phyloP scores from a whole-genome alignment of 2,888 invertebrate genomes.

The Oxystoma pomonae region DNA sequence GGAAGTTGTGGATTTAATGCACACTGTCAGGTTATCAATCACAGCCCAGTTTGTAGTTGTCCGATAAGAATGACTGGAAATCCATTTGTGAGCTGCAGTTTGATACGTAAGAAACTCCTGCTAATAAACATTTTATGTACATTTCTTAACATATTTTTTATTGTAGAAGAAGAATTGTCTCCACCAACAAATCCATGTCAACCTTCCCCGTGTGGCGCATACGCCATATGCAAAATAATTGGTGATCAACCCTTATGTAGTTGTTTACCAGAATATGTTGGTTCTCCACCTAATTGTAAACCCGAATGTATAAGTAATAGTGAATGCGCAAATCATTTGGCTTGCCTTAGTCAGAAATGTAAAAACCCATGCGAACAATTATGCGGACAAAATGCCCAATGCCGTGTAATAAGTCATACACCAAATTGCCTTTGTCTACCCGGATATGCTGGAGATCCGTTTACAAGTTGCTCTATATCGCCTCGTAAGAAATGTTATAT shows the following conservation, averaged over 20 bases:
- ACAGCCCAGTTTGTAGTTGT: conserved; percentile 57
- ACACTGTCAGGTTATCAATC: conserved; percentile 55
- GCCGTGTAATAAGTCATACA: conserved; percentile 69
- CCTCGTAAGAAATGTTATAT: conserved; percentile 25
- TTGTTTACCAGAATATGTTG: conserved; percentile 58
- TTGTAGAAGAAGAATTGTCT: conserved; percentile 29
- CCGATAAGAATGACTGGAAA: conserved; percentile 54
- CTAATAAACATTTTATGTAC: too few species aligned
- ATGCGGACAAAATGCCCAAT: conserved; percentile 70
- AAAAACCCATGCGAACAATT: conserved; percentile 69
- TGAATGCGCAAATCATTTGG: conserved; percentile 65
- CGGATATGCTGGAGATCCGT: conserved; percentile 60
- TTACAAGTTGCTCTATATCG: conserved; percentile 53
- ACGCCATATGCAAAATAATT: conserved; percentile 52
- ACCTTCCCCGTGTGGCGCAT: conserved; percentile 70
- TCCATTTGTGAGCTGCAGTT: conserved; percentile 63
- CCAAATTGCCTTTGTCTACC: conserved; percentile 62
- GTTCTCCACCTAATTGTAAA: conserved; percentile 66
- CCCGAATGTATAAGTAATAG: conserved; percentile 71
- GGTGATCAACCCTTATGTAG: conserved; percentile 56
- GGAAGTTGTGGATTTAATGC: conserved; percentile 55
- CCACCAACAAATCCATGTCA: conserved; percentile 56
- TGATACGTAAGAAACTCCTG: conserved; percentile 47
- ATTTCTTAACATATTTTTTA: too few species aligned
- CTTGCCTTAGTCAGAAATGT: conserved; percentile 73